Evolutionary conservation across 2,113 vertebrate genomes (phyloP), one percentile per base, ranked within the genome.

Genomic region (Scomber japonicus): DNA sequence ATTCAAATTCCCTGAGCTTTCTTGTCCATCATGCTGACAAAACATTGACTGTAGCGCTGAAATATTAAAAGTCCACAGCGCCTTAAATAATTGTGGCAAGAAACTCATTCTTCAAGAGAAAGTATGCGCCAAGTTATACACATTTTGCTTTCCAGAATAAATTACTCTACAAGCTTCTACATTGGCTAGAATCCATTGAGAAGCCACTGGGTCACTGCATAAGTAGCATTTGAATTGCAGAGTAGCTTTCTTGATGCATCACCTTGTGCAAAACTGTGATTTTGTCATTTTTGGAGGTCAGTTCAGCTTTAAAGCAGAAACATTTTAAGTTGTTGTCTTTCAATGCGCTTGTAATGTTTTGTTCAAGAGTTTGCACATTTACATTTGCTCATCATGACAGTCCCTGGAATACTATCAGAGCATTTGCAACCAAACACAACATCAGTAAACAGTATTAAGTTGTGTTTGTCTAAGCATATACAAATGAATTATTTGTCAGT

Each of bases 1-100:
- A 90, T 89, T 88, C 74, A 83, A 84, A 89, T 85, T 72, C 63
- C 15, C 69, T 71, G 75, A 82, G 78, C 76, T 78, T 83, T 75
- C 79, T 78, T 80, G 71, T 78, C 82, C 66, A 63, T 82, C 65
- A 78, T 24, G 57, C 71, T 57, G 70, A 82, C 55, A 86, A 83
- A 82, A 89, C 55, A 78, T 5, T 40, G 12, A 56, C 53, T 54
- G 74, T 11, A 76, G 62, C 69, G 53, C 19, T 51, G 44, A 50
- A 46, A 81, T 76, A 61, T 16, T 44, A 24, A 53, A 81, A 78
- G 81, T 72, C 68, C 60, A 27, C 59, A 11, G 51, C 68, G 67
- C 17, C 56, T 85, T 71, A 53, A 72, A 75, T 54, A 60, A 72
- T 50, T 46, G 40, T 27, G 24, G 12, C 3, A 0, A 31, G 45